A percentile compares a stretch with the other conserved stretches of the same genome.
Conservation (phyloP, 2,797 vertebrate species). For the Dendrocincla fuliginosa region DNA sequence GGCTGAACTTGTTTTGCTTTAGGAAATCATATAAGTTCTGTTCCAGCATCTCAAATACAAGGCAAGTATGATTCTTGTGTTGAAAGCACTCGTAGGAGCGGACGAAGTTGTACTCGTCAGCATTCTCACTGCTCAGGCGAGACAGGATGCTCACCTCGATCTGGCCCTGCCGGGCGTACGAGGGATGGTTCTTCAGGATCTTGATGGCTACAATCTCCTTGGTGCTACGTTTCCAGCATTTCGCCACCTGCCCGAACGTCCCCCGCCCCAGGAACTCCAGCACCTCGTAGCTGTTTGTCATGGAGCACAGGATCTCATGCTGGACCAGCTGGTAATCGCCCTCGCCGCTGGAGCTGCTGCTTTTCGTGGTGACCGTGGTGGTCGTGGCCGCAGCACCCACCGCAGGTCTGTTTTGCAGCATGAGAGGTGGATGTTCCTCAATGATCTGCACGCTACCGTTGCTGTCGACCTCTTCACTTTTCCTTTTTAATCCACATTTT, state of each 20-base stretch:
- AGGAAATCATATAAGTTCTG: constrained; percentile 98
- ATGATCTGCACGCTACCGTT: constrained; percentile 98
- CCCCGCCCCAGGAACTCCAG: constrained; percentile 96
- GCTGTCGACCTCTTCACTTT: constrained; percentile 97
- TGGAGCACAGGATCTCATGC: constrained; percentile 96
- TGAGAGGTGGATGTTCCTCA: constrained; percentile 96
- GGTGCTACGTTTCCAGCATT: constrained; percentile 98
- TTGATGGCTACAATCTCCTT: constrained; percentile 99
- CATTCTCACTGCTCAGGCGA: constrained; percentile 94
- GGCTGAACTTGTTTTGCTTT: constrained; percentile 99
- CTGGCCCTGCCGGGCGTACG: constrained; percentile 96
- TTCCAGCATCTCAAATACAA: constrained; percentile 99
- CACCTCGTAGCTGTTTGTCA: constrained; percentile 97
- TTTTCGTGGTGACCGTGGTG: constrained; percentile 95
- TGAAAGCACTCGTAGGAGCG: constrained; percentile 99
- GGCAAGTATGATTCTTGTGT: constrained; percentile 99
- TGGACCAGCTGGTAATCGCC: constrained; percentile 99
- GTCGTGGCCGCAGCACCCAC: constrained; percentile 89
- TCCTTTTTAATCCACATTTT: constrained; percentile 93
- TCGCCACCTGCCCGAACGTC: constrained; percentile 96
- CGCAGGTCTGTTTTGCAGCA: constrained; percentile 89
- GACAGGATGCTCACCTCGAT: constrained; percentile 99
- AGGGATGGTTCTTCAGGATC: constrained; percentile 97
- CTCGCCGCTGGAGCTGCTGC: constrained; percentile 94
- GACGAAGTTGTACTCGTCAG: constrained; percentile 97